Conservation (phyloP, 2,888 invertebrate genomes). For the Drosophila atripex region DNA sequence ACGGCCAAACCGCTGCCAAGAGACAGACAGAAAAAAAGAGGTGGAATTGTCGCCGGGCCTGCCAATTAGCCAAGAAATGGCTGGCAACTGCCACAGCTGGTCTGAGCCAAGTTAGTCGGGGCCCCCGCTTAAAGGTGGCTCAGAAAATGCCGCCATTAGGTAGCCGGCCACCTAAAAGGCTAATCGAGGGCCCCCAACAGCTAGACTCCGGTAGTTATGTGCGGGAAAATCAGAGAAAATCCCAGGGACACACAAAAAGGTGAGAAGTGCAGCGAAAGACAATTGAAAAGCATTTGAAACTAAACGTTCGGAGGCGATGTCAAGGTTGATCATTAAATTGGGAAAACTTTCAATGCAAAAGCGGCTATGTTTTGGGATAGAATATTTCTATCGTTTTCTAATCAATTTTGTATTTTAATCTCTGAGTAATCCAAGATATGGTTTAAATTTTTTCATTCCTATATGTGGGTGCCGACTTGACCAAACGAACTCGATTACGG, state of each 20-base stretch:
- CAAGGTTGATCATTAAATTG: conserved; percentile 10
- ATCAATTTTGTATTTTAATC: not conserved
- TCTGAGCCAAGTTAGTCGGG: not conserved
- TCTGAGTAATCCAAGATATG: not conserved
- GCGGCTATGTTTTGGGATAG: no score
- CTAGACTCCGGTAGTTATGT: conserved; percentile 23
- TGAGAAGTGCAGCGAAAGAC: conserved; percentile 22
- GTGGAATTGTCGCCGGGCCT: conserved; percentile 27
- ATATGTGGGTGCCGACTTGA: conserved; percentile 1
- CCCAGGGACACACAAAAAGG: conserved; percentile 4
- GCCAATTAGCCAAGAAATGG: conserved; percentile 35
- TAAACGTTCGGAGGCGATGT: conserved; percentile 10
- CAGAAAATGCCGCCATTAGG: conserved; percentile 28
- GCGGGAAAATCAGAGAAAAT: conserved; percentile 10
- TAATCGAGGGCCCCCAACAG: conserved; percentile 28
- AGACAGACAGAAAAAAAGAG: not conserved
- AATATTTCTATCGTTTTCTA: not conserved
- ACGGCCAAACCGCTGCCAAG: conserved; percentile 9
- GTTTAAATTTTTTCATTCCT: not conserved
- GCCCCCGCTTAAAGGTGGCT: conserved; percentile 23
- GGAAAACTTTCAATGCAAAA: not conserved
- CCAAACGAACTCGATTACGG: not conserved
- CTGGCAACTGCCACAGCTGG: not conserved
- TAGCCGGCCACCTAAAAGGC: conserved; percentile 29
- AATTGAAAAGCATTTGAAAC: conserved; percentile 17